A percentile compares a stretch with the other conserved stretches of the same genome.
Conservation (phyloP, 2,888 invertebrate genomes). For the Hecatera dysodea region DNA sequence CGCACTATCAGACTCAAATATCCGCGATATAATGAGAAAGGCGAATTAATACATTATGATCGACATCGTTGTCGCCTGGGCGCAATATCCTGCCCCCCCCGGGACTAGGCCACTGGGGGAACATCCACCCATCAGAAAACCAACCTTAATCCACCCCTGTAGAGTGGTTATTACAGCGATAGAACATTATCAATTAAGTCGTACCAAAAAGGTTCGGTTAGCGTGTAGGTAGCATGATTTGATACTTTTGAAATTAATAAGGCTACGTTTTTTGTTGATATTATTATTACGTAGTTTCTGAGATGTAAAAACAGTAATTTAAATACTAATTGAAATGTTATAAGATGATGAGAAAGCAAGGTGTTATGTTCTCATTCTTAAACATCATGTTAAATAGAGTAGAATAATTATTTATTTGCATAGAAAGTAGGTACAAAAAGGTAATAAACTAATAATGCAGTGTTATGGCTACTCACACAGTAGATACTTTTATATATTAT, state of each 20-base stretch:
- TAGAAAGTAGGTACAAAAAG: no score
- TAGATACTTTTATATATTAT: no score
- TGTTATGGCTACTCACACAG: no score
- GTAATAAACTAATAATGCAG: no score
- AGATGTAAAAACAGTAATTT: constrained; percentile 59
- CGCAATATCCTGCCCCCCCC: constrained; percentile 71
- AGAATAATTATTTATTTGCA: no score
- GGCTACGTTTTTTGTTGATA: constrained; percentile 53
- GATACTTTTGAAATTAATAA: constrained; percentile 62
- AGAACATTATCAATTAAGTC: constrained; percentile 49
- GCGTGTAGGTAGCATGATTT: constrained; percentile 54
- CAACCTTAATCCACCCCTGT: constrained; percentile 1
- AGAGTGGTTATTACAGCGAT: background rate
- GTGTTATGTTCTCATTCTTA: no score
- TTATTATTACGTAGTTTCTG: constrained; percentile 5
- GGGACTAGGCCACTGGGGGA: constrained; percentile 63
- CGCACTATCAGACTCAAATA: constrained; percentile 66
- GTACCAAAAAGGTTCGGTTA: constrained; percentile 50
- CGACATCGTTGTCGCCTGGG: constrained; percentile 46
- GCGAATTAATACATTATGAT: constrained; percentile 64
- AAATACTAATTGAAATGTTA: constrained; percentile 50
- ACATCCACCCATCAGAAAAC: constrained; percentile 22
- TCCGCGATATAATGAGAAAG: constrained; percentile 69
- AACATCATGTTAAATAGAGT: no score
- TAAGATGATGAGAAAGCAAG: constrained; percentile 22